phyloP scores from a whole-genome alignment of 2,113 vertebrate species.

The Silurus asotus region DNA sequence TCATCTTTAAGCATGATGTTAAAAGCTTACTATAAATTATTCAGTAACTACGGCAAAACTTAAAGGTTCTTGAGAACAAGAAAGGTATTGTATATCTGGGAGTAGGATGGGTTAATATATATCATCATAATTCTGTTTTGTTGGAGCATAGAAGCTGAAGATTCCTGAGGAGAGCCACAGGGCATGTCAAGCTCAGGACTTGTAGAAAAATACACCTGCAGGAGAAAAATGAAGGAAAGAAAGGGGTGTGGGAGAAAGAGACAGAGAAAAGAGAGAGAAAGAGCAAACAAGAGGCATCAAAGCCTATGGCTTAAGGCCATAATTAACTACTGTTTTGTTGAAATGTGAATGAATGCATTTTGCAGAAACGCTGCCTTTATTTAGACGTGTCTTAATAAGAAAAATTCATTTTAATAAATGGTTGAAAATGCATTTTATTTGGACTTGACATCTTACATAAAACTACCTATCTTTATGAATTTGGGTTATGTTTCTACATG shows the following conservation, averaged over 20 bases:
- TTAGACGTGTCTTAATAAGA: conserved; percentile 63
- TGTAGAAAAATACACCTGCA: conserved; percentile 68
- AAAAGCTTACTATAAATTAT: background rate
- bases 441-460: background rate
- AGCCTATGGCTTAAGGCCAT: conserved; percentile 72
- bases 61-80: background rate
- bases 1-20: background rate
- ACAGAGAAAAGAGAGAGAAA: conserved; percentile 61
- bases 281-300: conserved; percentile 72
- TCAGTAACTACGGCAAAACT: too few relatives aligned
- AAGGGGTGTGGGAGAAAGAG: conserved; percentile 64
- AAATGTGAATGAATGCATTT: conserved; percentile 66
- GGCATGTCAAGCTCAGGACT: conserved; percentile 68
- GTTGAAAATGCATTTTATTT: background rate
- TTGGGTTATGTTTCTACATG: background rate
- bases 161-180: conserved; percentile 63
- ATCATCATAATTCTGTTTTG: conserved; percentile 17
- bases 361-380: conserved; percentile 63
- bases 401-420: background rate
- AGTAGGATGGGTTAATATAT: conserved; percentile 15
- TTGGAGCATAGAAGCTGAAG: conserved; percentile 53
- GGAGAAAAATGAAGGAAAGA: conserved; percentile 41
- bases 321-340: conserved; percentile 71
- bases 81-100: background rate
- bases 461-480: background rate